Conservation (phyloP, 2,113 vertebrate species). For the Cnemophilus loriae region DNA sequence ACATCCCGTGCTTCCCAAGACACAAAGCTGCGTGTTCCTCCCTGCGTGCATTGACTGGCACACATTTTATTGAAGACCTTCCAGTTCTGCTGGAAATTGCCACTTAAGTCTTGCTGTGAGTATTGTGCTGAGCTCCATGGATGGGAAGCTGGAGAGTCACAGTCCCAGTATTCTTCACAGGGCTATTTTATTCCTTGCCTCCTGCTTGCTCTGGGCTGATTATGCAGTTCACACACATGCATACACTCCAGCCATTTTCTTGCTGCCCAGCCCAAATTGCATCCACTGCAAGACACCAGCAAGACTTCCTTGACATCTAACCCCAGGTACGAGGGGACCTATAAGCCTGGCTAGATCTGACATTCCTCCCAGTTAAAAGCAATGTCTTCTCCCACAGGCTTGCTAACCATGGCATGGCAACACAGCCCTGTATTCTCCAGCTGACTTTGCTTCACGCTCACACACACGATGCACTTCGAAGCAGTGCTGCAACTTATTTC, state of each 20-base stretch:
- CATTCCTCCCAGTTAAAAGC: neutral
- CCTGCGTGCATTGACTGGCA: rapidly evolving
- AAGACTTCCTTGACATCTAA: neutral
- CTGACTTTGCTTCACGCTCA: neutral
- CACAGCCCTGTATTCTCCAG: neutral
- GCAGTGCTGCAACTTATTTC: neutral
- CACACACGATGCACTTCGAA: neutral
- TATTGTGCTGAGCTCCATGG: neutral
- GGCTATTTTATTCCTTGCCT: neutral
- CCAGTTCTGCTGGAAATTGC: neutral
- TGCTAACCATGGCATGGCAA: rapidly evolving
- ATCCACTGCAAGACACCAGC: neutral
- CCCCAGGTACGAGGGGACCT: neutral
- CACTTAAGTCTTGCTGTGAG: neutral
- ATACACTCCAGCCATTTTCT: neutral
- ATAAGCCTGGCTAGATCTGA: neutral
- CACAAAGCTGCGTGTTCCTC: neutral
- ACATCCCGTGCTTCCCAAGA: neutral
- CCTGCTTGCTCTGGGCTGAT: neutral
- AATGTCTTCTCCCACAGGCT: rapidly evolving
- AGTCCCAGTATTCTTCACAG: neutral
- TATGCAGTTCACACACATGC: neutral
- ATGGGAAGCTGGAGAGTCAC: neutral
- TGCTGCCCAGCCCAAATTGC: neutral
- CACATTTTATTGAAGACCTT: neutral